These are phyloP conservation scores for Hypotaenidia philippensis DNA, from an alignment of 2,797 vertebrate genomes.

Conservation along the genomic window DNA sequence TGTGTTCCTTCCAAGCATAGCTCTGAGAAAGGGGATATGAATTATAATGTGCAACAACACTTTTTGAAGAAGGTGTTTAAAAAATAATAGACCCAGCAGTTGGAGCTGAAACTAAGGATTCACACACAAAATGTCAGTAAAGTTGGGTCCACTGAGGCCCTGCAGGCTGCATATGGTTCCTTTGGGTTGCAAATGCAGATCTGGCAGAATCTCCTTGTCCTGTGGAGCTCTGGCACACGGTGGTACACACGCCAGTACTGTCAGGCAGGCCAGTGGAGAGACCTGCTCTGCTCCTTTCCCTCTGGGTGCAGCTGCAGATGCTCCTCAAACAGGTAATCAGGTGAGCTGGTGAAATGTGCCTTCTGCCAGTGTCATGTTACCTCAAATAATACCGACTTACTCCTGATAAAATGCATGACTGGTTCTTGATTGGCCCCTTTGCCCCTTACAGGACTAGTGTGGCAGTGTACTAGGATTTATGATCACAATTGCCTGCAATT, in stretches of 20 bases:
- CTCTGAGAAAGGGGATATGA: background rate
- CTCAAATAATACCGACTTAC: background rate
- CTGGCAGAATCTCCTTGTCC: background rate
- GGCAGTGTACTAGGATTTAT: background rate
- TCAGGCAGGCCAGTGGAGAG: background rate
- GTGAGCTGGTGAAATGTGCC: background rate
- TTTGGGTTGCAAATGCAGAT: background rate
- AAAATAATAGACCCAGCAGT: background rate
- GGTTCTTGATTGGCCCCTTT: background rate
- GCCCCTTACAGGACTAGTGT: background rate
- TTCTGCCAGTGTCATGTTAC: background rate
- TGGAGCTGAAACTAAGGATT: background rate
- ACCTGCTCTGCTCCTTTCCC: background rate
- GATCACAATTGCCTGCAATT: background rate
- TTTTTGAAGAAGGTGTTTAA: background rate
- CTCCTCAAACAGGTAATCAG: background rate
- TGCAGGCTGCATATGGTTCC: fast-evolving
- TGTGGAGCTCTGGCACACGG: background rate
- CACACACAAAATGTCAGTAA: fast-evolving
- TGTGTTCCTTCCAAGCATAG: background rate
- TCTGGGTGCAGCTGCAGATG: background rate
- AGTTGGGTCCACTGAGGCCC: background rate
- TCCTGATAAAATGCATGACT: background rate
- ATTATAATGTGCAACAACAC: background rate
- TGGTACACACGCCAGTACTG: background rate